Base-by-base conservation (phyloP, 37 sponge, comb jelly and placozoan species). In the Mnemiopsis leidyi region DNA sequence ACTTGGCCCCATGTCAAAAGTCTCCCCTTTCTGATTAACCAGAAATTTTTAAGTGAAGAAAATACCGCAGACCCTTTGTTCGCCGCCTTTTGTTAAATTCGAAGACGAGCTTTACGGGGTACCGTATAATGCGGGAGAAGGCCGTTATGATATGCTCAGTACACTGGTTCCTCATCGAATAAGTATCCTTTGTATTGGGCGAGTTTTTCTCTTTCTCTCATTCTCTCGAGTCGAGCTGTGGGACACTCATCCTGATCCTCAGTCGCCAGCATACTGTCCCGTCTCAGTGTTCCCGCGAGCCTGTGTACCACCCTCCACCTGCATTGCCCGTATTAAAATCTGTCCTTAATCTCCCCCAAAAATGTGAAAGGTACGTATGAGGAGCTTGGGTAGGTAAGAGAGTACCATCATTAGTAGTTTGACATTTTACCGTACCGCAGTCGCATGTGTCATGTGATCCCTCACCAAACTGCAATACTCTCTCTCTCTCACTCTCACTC, bases 401-500 rank as follows among this genome's bases (percentile, higher is more conserved):
- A 48, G 61, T 48, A 13, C 61, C 61, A 48, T 48, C 61, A 48
- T 48, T 48, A 48, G 61, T 48, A 48, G 61, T 48, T 48, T 48
- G 61, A 48, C 61, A 48, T 48, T 48, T 48, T 18, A 48, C 61
- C 61, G 61, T 48, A 48, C 61, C 61, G 61, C 13, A 13, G 61
- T 48, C 61, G 61, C 79, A 77, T 77, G 79, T 34, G 79, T 77
- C 79, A 77, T 9, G 36, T 77, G 79, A 77, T 34, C 30, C 36
- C 25, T 71, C 73, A 71, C 73, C 61, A 48, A 48, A 48, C 61
- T 48, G 61, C 61, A n/a, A n/a, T n/a, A n/a, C n/a, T n/a, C n/a
- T n/a, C n/a, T n/a, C n/a, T n/a, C n/a, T n/a, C n/a, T n/a, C n/a
- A n/a, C n/a, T n/a, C n/a, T n/a, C n/a, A n/a, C n/a, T n/a, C n/a